phyloP scores from a whole-genome alignment of 1,140 invertebrate genomes.

The Helicoverpa zea region DNA sequence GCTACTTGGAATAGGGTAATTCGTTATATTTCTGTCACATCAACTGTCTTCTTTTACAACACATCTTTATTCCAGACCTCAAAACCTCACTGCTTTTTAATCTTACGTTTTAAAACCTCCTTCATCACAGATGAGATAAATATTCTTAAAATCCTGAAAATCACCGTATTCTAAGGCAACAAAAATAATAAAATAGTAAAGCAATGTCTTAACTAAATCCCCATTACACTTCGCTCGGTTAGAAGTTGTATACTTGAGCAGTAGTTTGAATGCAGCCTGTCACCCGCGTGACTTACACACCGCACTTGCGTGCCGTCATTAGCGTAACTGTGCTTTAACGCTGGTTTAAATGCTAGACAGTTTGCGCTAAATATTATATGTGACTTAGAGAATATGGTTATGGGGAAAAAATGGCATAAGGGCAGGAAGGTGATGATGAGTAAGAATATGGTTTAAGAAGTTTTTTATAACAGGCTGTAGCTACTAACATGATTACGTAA shows the following conservation, averaged over 20 bases:
- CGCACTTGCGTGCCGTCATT: slow-evolving; percentile 50
- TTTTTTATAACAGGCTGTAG: background rate
- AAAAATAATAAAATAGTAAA: slow-evolving; percentile 8
- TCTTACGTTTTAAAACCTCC: too few species aligned
- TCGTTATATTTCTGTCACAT: too few species aligned
- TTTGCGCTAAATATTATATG: slow-evolving; percentile 23
- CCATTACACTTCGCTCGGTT: slow-evolving; percentile 26
- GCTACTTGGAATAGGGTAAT: too few species aligned
- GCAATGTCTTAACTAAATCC: slow-evolving; percentile 20
- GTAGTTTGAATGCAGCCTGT: slow-evolving; percentile 42
- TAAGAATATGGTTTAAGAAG: background rate
- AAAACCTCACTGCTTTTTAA: too few species aligned
- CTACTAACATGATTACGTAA: background rate
- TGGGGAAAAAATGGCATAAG: too few species aligned
- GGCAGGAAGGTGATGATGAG: background rate
- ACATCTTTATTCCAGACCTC: too few species aligned
- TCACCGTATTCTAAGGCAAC: background rate
- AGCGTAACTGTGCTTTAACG: slow-evolving; percentile 56
- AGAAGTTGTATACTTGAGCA: slow-evolving; percentile 36
- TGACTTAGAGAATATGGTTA: background rate
- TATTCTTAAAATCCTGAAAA: too few species aligned
- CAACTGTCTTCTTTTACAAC: too few species aligned
- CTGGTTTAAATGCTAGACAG: slow-evolving; percentile 49
- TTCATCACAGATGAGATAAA: too few species aligned
- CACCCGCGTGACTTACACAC: slow-evolving; percentile 32